A percentile compares a stretch with the other conserved stretches of the same genome.
Evolutionary conservation across 2,113 vertebrate genomes (phyloP).

Genomic region (Hemicordylus capensis): DNA sequence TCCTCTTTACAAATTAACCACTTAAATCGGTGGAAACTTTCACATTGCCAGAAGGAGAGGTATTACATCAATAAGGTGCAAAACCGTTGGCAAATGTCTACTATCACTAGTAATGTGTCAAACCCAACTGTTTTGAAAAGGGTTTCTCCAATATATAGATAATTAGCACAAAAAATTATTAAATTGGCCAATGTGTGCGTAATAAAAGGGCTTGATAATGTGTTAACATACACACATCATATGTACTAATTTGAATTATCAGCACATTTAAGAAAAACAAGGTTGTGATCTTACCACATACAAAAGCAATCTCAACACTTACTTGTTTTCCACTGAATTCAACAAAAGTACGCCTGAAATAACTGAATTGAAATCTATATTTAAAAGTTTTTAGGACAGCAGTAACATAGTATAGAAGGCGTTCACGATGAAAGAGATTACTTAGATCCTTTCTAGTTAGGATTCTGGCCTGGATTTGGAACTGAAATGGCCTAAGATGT

Average conservation of each 20-base stretch:
- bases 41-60: background rate
- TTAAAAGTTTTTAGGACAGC: background rate
- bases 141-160: background rate
- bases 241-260: background rate
- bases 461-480: no score
- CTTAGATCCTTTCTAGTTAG: no score
- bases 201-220: background rate
- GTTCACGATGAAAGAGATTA: no score
- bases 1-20: background rate
- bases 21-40: background rate
- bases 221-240: background rate
- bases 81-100: background rate
- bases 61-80: background rate
- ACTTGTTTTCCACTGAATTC: background rate
- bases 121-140: background rate
- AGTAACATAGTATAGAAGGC: no score
- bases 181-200: background rate
- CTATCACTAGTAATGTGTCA: background rate
- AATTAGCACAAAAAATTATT: background rate
- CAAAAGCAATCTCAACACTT: background rate
- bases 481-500: no score
- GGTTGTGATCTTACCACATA: background rate
- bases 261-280: background rate
- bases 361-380: background rate
- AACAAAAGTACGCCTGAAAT: background rate